These are phyloP conservation scores for Oscheius sp. DNA, from an alignment of 2,888 invertebrate genomes.

Conservation along the genomic window DNA sequence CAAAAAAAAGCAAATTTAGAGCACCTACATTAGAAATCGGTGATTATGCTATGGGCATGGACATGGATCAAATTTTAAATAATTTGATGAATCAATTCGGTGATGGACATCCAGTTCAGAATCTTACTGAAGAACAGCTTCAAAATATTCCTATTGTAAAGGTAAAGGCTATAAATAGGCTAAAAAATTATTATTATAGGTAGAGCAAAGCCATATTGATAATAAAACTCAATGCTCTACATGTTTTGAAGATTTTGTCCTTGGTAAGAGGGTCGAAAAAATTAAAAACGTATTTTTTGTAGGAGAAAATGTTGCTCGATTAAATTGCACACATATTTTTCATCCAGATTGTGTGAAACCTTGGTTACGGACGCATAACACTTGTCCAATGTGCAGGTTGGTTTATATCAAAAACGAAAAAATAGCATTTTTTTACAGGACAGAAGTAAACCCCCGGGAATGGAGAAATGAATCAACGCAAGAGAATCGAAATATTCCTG, in stretches of 20 bases:
- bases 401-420: background rate
- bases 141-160: conserved; percentile 23
- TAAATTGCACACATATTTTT: conserved; percentile 59
- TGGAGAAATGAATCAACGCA: conserved; percentile 7
- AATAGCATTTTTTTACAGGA: background rate
- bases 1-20: background rate
- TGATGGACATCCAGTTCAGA: conserved; percentile 1
- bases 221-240: conserved; percentile 59
- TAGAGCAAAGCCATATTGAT: conserved; percentile 53
- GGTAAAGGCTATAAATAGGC: background rate
- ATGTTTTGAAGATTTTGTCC: conserved; percentile 58
- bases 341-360: conserved; percentile 59
- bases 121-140: conserved; percentile 21
- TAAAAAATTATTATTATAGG: conserved; percentile 12
- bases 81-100: conserved; percentile 27
- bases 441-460: background rate
- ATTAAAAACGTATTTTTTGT: too few species aligned
- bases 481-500: background rate
- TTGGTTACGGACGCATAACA: conserved; percentile 50
- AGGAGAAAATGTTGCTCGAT: conserved; percentile 50
- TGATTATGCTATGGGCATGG: conserved; percentile 25
- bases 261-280: conserved; percentile 30
- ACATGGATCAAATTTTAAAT: conserved; percentile 24
- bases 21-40: conserved; percentile 7
- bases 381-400: conserved; percentile 53